Conservation (phyloP, 2,113 vertebrate species). For the Microtus ochrogaster region DNA sequence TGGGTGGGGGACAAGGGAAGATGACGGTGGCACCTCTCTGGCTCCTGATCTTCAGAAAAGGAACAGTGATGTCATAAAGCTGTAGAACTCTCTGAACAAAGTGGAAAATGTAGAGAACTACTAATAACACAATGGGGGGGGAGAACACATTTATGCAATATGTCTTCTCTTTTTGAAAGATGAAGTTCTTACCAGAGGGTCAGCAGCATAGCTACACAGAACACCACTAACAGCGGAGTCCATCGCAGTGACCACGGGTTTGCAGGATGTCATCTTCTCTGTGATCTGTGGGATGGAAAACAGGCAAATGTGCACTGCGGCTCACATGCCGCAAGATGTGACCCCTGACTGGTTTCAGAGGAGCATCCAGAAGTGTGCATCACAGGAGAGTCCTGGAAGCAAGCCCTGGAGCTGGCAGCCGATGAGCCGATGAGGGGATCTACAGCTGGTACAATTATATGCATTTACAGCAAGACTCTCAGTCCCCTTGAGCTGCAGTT, state of each 20-base stretch:
- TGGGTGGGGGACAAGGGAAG: not conserved
- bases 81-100: not conserved
- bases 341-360: not conserved
- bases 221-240: conserved; percentile 92
- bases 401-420: rapidly evolving
- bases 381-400: not conserved
- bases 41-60: not conserved
- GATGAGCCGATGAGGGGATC: not conserved
- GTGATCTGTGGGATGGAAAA: conserved; percentile 86
- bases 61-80: not conserved
- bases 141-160: not conserved
- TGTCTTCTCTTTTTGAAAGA: conserved; percentile 5
- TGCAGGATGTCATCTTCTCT: conserved; percentile 93
- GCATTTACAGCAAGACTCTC: not conserved
- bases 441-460: rapidly evolving
- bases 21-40: not conserved
- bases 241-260: conserved; percentile 94
- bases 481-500: rapidly evolving
- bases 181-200: conserved; percentile 93
- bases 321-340: not conserved
- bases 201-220: conserved; percentile 91
- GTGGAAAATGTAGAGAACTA: too few species aligned
- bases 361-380: not conserved
- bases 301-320: not conserved
- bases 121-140: not conserved